Conservation (phyloP, 2,888 invertebrate genomes). For the Napeogenes sylphis region DNA sequence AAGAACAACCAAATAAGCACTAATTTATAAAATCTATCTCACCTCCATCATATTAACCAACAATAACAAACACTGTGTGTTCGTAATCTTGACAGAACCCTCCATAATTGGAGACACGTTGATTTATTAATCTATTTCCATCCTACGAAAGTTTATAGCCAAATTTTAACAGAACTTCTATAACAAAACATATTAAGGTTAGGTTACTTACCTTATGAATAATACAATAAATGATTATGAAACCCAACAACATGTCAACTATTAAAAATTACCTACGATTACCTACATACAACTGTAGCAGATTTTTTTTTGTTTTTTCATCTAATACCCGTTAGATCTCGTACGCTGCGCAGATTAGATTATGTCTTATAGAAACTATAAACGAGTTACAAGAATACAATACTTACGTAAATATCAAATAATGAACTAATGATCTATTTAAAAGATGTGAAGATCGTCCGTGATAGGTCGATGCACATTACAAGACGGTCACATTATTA, state of each 20-base stretch:
- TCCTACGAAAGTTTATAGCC: background rate
- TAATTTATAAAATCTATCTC: too few species aligned
- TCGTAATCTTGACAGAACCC: conserved; percentile 2
- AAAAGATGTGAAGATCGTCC: background rate
- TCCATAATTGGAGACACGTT: background rate
- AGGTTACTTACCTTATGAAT: background rate
- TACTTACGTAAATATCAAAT: background rate
- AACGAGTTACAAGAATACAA: background rate
- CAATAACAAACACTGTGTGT: too few species aligned
- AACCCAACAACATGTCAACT: too few species aligned
- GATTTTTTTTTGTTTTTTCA: too few species aligned
- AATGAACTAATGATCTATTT: background rate
- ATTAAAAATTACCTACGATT: too few species aligned
- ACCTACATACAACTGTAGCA: too few species aligned
- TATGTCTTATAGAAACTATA: too few species aligned
- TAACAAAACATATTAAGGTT: background rate
- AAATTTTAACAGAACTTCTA: background rate
- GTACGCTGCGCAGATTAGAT: too few species aligned
- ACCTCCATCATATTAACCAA: too few species aligned
- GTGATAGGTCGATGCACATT: background rate
- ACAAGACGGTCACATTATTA: too few species aligned
- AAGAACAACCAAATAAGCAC: too few species aligned
- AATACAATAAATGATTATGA: background rate
- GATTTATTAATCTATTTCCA: background rate
- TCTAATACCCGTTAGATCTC: too few species aligned